Evolutionary conservation across 2,888 invertebrate species (phyloP), one percentile per base, ranked within the genome.

Genomic region (Scrobipalpa costella): DNA sequence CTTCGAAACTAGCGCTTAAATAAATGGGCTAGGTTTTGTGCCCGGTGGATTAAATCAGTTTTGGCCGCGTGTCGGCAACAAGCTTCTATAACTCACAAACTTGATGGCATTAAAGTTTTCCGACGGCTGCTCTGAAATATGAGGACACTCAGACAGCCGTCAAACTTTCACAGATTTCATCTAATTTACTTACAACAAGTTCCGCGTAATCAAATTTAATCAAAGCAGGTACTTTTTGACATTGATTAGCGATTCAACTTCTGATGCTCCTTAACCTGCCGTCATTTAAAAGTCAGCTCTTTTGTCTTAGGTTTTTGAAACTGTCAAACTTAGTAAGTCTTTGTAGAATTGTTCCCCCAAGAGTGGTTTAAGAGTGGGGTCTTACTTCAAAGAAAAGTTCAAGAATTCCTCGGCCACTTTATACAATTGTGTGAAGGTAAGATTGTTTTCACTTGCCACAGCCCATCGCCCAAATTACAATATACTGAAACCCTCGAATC

Each of bases 51-150:
- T 79, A 80, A 77, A 73, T 74, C 73, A 72, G 55, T 55, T 55
- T 55, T 9, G 34, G 74, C 73, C 73, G 73, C 74, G 71, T 75
- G 77, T 77, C 72, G 74, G 72, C 77, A 77, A 76, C 80, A 77
- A 77, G 81, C 76, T 72, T 76, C 83, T 82, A 83, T 84, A 81
- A 81, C 81, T 81, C 79, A 78, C 72, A 79, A 85, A 85, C 77
- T 86, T 80, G 77, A 79, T 75, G 75, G 76, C 78, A 78, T 82
- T 81, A 82, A 85, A 86, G 79, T 85, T 86, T 80, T 76, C 73
- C 73, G 73, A 71, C 71, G 70, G 67, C 72, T 77, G 78, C 62
- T 61, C 65, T 69, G 68, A 85, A 84, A 84, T 85, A 83, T 85
- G 80, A 83, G 76, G 73, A 78, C 71, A 69, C 67, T 66, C 68